These are phyloP conservation scores for Gila robusta DNA, from an alignment of 2,797 vertebrate species.

Conservation along the genomic window DNA sequence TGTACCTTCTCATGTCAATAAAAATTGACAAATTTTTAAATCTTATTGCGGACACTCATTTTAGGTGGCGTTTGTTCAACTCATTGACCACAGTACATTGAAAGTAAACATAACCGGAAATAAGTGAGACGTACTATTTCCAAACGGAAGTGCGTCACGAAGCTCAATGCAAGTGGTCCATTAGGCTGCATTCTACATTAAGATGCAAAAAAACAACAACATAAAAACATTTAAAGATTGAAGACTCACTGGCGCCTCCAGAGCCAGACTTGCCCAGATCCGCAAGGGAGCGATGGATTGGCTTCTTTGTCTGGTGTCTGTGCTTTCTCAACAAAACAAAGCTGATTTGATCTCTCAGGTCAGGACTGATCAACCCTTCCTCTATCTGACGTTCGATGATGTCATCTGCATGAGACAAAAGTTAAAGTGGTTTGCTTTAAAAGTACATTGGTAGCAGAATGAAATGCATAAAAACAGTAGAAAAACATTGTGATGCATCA, in stretches of 20 bases:
- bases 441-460: neutral
- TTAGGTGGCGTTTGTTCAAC: too few species aligned
- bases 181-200: neutral
- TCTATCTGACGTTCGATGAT: conserved; percentile 92
- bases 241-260: conserved; percentile 68
- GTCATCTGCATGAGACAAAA: conserved; percentile 80
- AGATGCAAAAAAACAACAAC: neutral
- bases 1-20: too few species aligned
- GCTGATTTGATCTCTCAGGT: conserved; percentile 91
- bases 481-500: neutral
- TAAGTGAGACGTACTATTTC: too few species aligned
- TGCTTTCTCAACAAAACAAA: conserved; percentile 93
- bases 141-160: too few species aligned
- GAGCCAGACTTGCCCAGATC: conserved; percentile 93
- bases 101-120: too few species aligned
- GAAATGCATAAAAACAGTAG: neutral
- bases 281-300: conserved; percentile 91
- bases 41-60: too few species aligned
- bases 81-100: too few species aligned
- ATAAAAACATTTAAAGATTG: neutral
- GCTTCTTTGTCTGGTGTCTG: conserved; percentile 97
- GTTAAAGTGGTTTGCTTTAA: neutral
- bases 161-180: too few species aligned
- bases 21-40: too few species aligned
- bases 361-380: conserved; percentile 86